Conservation (phyloP, 1,140 invertebrate species). For the Lineus longissimus region DNA sequence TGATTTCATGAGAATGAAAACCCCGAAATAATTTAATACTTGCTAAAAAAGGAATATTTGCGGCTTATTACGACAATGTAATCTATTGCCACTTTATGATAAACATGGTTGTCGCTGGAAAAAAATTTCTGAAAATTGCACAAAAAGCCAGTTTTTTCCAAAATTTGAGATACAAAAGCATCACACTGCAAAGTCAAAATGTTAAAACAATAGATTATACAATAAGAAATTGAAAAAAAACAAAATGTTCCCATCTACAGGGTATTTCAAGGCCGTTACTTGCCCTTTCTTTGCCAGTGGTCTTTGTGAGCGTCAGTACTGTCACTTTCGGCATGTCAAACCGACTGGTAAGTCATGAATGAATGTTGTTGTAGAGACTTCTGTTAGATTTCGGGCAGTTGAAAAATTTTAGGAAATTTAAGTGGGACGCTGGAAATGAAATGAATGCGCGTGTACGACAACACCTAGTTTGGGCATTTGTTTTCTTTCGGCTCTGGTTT, state of each 20-base stretch:
- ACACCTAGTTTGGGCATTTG: not conserved
- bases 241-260: conserved; percentile 78
- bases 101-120: too few species aligned
- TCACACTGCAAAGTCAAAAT: too few species aligned
- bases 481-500: not conserved
- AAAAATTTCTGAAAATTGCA: too few species aligned
- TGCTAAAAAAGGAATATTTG: too few species aligned
- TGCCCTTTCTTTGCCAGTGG: conserved; percentile 80
- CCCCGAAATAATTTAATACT: too few species aligned
- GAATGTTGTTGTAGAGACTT: not conserved
- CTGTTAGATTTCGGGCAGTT: not conserved
- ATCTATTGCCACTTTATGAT: too few species aligned
- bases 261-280: conserved; percentile 75
- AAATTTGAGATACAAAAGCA: too few species aligned
- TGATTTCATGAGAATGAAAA: too few species aligned
- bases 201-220: not conserved
- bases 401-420: not conserved
- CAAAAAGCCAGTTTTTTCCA: too few species aligned
- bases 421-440: not conserved
- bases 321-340: conserved; percentile 79
- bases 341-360: conserved; percentile 26
- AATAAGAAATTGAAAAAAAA: not conserved
- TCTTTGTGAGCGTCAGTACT: conserved; percentile 78
- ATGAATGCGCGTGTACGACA: not conserved
- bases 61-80: too few species aligned